Percentiles rank a stretch among this genome's conserved stretches.
Evolutionary conservation across 64 coral and sea anemone genomes (phyloP).

Genomic region (Dendrophyllia cribrosa): DNA sequence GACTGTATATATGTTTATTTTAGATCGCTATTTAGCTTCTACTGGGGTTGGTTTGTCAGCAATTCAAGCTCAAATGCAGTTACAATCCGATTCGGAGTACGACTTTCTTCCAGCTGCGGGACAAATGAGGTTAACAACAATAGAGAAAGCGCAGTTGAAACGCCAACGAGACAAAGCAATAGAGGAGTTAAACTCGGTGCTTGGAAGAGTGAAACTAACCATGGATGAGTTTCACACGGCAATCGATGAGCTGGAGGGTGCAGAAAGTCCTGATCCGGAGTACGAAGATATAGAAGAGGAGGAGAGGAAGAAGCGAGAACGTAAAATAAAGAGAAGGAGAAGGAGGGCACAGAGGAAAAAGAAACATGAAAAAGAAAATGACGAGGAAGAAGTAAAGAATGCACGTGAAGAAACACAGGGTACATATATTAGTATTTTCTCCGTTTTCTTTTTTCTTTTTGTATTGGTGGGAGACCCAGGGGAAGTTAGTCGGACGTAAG

Average conservation of each 20-base stretch:
- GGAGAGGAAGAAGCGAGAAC: background rate
- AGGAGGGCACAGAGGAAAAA: slow-evolving; percentile 6
- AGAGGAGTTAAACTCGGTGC: slow-evolving; percentile 35
- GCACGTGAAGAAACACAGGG: background rate
- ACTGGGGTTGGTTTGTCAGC: background rate
- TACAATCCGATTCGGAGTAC: background rate
- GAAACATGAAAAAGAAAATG: background rate
- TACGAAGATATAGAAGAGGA: background rate
- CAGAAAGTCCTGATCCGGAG: slow-evolving; percentile 19
- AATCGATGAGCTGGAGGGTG: background rate
- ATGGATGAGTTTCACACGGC: background rate
- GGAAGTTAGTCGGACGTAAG: no score
- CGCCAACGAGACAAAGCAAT: background rate
- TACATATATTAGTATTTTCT: background rate
- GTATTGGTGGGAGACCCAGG: background rate
- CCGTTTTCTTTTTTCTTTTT: no score
- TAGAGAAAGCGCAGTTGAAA: slow-evolving; percentile 19
- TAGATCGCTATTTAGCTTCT: background rate
- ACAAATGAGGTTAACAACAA: slow-evolving; percentile 28
- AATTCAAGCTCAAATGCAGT: background rate
- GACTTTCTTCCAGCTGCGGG: slow-evolving; percentile 19
- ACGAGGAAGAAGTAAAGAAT: background rate
- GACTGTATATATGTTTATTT: background rate
- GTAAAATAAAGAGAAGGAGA: slow-evolving; percentile 2
- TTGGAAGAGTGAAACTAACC: slow-evolving; percentile 16